phyloP scores from a whole-genome alignment of 2,888 invertebrate species.

The Acrobasis suavella region DNA sequence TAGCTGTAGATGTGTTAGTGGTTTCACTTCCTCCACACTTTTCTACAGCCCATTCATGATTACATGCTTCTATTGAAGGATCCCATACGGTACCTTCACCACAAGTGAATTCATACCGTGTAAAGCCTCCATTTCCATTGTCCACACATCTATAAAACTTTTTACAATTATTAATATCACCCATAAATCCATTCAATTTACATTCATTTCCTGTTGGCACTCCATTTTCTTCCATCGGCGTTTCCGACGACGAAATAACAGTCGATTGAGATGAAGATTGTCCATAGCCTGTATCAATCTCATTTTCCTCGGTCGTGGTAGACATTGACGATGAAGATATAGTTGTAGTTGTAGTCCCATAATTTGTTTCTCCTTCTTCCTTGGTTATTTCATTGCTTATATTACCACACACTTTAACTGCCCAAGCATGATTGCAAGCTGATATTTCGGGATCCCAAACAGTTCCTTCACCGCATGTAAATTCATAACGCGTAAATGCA shows the following conservation, averaged over 20 bases:
- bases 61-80: slow-evolving; percentile 77
- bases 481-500: slow-evolving; percentile 85
- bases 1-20: slow-evolving; percentile 7
- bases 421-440: slow-evolving; percentile 80
- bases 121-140: slow-evolving; percentile 82
- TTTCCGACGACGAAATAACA: slow-evolving; percentile 19
- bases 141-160: slow-evolving; percentile 90
- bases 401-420: slow-evolving; percentile 48
- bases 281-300: slow-evolving; percentile 27
- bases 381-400: slow-evolving; percentile 10
- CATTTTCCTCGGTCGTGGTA: slow-evolving; percentile 30
- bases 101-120: slow-evolving; percentile 87
- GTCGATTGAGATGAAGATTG: slow-evolving; percentile 24
- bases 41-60: slow-evolving; percentile 68
- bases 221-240: neutral
- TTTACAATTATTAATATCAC: slow-evolving; percentile 85
- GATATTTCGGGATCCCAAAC: slow-evolving; percentile 81
- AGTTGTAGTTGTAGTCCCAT: neutral
- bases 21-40: slow-evolving; percentile 45
- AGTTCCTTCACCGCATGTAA: slow-evolving; percentile 85
- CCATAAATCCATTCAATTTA: slow-evolving; percentile 82
- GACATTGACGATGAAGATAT: slow-evolving; percentile 1
- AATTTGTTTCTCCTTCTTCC: neutral
- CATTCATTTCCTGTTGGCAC: neutral
- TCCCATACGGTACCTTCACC: slow-evolving; percentile 90